A percentile compares a stretch with the other conserved stretches of the same genome.
These are phyloP conservation scores for Calephelis perditalis DNA, from an alignment of 2,888 invertebrate genomes.

Conservation along the genomic window DNA sequence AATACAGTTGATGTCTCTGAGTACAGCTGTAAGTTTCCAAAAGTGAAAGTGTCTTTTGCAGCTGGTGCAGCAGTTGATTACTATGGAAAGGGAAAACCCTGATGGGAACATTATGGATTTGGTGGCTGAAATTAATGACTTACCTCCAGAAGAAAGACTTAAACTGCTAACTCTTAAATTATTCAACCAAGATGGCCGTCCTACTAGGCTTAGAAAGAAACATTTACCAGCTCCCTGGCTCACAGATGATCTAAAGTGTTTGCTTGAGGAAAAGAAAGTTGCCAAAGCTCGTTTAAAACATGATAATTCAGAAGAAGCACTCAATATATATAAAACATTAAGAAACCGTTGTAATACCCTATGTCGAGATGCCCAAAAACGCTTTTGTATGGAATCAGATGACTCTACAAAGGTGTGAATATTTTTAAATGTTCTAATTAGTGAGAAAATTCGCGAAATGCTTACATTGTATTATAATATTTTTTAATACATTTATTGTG, in stretches of 20 bases:
- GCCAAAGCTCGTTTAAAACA: slow-evolving; percentile 7
- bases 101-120: neutral
- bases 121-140: neutral
- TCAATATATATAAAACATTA: slow-evolving; percentile 2
- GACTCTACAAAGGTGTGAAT: slow-evolving; percentile 7
- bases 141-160: slow-evolving; percentile 5
- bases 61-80: slow-evolving; percentile 7
- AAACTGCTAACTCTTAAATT: slow-evolving; percentile 2
- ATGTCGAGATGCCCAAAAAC: slow-evolving; percentile 9
- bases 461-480: too few relatives aligned
- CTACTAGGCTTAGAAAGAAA: slow-evolving; percentile 8
- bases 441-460: too few relatives aligned
- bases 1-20: too few relatives aligned
- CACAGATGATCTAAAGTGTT: neutral
- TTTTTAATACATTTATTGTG: too few relatives aligned
- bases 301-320: slow-evolving; percentile 5
- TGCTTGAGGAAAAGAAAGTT: slow-evolving; percentile 9
- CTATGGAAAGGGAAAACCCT: neutral
- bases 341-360: slow-evolving; percentile 2
- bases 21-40: neutral
- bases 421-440: neutral
- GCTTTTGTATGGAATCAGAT: neutral
- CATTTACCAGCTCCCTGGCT: slow-evolving; percentile 9
- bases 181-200: slow-evolving; percentile 5
- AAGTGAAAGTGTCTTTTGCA: slow-evolving; percentile 5